These are phyloP conservation scores for Cardiocondyla obscurior DNA, from an alignment of 1,140 invertebrate genomes.

Conservation along the genomic window DNA sequence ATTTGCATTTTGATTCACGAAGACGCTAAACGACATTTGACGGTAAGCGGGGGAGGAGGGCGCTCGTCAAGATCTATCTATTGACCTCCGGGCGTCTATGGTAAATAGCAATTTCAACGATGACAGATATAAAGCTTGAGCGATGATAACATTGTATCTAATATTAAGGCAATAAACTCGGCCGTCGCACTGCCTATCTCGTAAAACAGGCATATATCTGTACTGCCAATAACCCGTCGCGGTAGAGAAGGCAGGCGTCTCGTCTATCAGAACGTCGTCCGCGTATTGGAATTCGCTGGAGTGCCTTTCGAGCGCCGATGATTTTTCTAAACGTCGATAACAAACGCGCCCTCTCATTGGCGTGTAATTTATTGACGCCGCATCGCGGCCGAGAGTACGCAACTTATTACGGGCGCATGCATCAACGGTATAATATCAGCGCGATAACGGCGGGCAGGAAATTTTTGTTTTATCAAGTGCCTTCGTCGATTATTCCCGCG, in stretches of 20 bases:
- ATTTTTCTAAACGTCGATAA: constrained; percentile 58
- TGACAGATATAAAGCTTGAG: constrained; percentile 26
- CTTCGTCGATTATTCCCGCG: constrained; percentile 16
- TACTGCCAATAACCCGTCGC: constrained; percentile 49
- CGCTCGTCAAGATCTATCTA: constrained; percentile 18
- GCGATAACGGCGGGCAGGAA: constrained; percentile 8
- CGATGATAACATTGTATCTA: constrained; percentile 64
- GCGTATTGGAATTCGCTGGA: constrained; percentile 59
- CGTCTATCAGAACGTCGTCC: constrained; percentile 38
- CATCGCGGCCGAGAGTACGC: constrained; percentile 18
- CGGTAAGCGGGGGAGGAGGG: constrained; percentile 8
- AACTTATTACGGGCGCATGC: constrained; percentile 37
- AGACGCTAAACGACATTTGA: constrained; percentile 26
- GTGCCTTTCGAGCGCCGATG: constrained; percentile 36
- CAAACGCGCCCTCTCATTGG: constrained; percentile 18
- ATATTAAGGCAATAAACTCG: constrained; percentile 71
- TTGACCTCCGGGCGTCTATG: constrained; percentile 21
- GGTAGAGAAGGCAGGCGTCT: constrained; percentile 33
- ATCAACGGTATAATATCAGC: constrained; percentile 26
- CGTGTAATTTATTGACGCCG: constrained; percentile 32
- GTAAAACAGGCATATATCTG: constrained; percentile 50
- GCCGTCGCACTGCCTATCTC: constrained; percentile 40
- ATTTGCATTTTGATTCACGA: constrained; percentile 37
- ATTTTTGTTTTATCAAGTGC: constrained; percentile 23
- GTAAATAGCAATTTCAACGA: constrained; percentile 27